Evolutionary conservation across 2,888 invertebrate genomes (phyloP), one percentile per base, ranked within the genome.

Genomic region (Leistus spinibarbis): DNA sequence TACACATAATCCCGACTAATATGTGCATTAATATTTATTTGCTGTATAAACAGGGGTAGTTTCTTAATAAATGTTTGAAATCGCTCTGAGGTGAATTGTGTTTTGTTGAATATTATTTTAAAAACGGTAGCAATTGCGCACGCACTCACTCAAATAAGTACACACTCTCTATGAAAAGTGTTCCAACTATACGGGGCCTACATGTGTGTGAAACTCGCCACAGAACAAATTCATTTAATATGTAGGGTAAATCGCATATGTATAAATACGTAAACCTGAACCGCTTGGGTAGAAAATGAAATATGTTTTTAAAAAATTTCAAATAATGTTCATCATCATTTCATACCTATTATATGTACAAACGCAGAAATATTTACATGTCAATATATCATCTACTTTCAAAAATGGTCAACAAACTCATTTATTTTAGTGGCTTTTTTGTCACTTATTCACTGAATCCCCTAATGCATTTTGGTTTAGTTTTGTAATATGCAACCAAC

Each of bases 331-430:
- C 69, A 56, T 68, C 69, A n/a, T n/a, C n/a, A n/a, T n/a, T n/a
- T n/a, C n/a, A 69, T 69, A 68, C 69, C 74, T 74, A 71, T 71
- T 20, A 17, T 73, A 75, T 75, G 75, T 75, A 75, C 75, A 75
- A 75, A 75, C 75, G 63, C 75, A 75, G 69, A 69, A 69, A 54
- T 75, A 75, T 75, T 75, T 67, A 73, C 67, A 73, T 56, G 7
- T 67, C 73, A 67, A 73, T 60, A 73, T 56, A 7, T 67, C 73
- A 67, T 73, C 73, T 72, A 72, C 73, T 73, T 60, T 67, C 67
- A 22, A 13, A 27, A 73, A 67, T 54, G 72, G 65, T 65, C 56
- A 67, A 67, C 17, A 67, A 54, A 73, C n/a, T n/a, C n/a, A n/a
- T n/a, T n/a, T n/a, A n/a, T n/a, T n/a, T n/a, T n/a, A n/a, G n/a